Conservation (phyloP, 2,888 invertebrate species). For the Cephalotes varians region DNA sequence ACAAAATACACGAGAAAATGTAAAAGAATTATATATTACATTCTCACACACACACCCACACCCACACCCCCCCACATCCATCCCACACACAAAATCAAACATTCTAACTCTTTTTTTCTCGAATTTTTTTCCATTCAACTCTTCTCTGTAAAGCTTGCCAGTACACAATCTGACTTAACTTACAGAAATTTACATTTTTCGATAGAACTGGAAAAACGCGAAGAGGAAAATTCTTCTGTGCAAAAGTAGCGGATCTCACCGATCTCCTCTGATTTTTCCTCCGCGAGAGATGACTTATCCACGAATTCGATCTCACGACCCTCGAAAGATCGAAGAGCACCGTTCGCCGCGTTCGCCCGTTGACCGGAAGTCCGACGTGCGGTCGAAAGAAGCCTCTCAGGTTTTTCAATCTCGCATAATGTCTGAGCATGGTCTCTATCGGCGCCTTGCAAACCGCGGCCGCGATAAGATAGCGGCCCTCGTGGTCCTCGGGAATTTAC, state of each 20-base stretch:
- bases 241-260: slow-evolving; percentile 3
- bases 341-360: slow-evolving; percentile 21
- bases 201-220: not conserved
- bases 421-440: slow-evolving; percentile 79
- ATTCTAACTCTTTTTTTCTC: not conserved
- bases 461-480: slow-evolving; percentile 82
- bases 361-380: slow-evolving; percentile 72
- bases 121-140: not conserved
- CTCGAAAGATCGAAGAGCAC: slow-evolving; percentile 33
- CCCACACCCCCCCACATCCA: too few species aligned
- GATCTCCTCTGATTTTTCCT: not conserved
- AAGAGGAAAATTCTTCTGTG: slow-evolving; percentile 1
- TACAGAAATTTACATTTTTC: not conserved
- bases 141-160: not conserved
- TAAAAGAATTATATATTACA: too few species aligned
- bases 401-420: slow-evolving; percentile 85
- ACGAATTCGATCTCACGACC: slow-evolving; percentile 52
- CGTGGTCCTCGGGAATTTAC: slow-evolving; percentile 80
- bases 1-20: too few species aligned
- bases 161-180: not conserved
- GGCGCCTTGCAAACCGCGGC: slow-evolving; percentile 80
- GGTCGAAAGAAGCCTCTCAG: slow-evolving; percentile 72
- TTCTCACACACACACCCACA: too few species aligned
- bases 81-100: too few species aligned
- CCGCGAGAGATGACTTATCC: slow-evolving; percentile 54